Conservation (phyloP, 2,888 invertebrate species). For the Chironomus tentans region DNA sequence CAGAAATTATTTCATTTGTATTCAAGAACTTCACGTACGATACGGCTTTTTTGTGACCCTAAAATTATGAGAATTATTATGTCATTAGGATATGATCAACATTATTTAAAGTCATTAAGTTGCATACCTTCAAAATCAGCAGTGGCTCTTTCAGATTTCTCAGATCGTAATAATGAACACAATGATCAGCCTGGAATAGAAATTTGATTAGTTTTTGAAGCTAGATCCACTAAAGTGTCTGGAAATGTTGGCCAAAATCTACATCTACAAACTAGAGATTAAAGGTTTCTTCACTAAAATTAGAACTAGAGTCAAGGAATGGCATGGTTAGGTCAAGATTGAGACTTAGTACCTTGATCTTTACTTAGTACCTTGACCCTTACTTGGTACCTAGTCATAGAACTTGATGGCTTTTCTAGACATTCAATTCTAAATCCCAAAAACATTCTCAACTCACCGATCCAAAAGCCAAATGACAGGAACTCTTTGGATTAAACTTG, state of each 20-base stretch:
- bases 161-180: constrained; percentile 92
- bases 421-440: no score
- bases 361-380: no score
- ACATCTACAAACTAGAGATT: no score
- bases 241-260: no score
- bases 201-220: no score
- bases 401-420: no score
- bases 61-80: neutral
- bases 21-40: constrained; percentile 89
- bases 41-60: constrained; percentile 84
- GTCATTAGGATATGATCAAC: neutral
- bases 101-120: neutral
- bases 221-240: no score
- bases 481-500: constrained; percentile 75
- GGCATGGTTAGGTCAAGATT: no score
- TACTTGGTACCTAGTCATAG: no score
- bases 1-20: constrained; percentile 76
- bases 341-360: no score
- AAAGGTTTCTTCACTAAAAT: no score
- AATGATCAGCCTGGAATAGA: constrained; percentile 74
- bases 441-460: constrained; percentile 41
- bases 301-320: no score
- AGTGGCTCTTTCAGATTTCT: constrained; percentile 73
- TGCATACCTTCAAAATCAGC: constrained; percentile 55
- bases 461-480: constrained; percentile 85